phyloP scores from a whole-genome alignment of 2,888 invertebrate genomes.

The Gastrophysa polygoni region DNA sequence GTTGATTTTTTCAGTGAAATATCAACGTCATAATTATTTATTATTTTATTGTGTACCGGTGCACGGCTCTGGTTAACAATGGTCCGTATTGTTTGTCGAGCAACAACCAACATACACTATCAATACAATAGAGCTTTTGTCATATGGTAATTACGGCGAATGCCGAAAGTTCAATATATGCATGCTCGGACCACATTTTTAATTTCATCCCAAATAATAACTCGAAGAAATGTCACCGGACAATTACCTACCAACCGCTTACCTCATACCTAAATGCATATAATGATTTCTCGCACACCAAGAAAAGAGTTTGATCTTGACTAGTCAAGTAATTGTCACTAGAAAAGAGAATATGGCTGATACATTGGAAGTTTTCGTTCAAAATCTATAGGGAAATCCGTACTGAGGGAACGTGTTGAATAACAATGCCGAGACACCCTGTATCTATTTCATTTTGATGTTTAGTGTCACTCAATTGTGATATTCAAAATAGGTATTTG shows the following conservation, averaged over 20 bases:
- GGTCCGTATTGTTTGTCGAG: conserved; percentile 51
- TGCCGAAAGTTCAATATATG: conserved; percentile 36
- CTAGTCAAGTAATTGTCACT: no score
- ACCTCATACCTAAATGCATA: no score
- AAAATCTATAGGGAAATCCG: no score
- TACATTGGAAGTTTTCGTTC: no score
- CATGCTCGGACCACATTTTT: conserved; percentile 24
- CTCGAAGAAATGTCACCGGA: background rate
- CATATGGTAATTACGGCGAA: conserved; percentile 54
- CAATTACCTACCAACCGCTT: conserved; percentile 4
- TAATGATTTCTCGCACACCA: no score
- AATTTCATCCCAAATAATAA: conserved; percentile 27
- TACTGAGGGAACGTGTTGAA: no score
- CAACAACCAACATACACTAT: conserved; percentile 52
- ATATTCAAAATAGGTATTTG: no score
- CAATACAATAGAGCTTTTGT: conserved; percentile 56
- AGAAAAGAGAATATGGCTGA: no score
- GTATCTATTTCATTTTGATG: no score
- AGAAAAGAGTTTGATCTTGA: no score
- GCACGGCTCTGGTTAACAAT: conserved; percentile 53
- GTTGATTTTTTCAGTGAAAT: conserved; percentile 46
- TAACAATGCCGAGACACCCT: no score
- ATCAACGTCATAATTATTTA: conserved; percentile 50
- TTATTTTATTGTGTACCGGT: conserved; percentile 53
- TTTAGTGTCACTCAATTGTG: no score